These are phyloP conservation scores for Bubo bubo DNA, from an alignment of 2,113 vertebrate genomes.

Conservation along the genomic window DNA sequence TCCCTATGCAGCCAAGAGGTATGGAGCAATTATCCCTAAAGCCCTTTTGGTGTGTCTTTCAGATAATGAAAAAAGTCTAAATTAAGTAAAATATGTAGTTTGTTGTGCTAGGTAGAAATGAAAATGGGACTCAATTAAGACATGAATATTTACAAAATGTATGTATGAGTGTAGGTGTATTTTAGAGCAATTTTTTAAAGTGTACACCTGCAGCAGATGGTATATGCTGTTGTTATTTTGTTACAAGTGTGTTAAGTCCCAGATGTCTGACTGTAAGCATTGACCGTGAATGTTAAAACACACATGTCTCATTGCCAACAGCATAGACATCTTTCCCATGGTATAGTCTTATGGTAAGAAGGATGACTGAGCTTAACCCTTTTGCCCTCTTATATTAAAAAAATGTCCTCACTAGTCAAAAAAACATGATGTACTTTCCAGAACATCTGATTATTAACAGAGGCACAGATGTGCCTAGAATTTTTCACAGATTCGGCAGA, in stretches of 20 bases:
- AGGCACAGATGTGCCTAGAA: background rate
- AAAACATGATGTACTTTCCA: background rate
- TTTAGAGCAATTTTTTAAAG: constrained; percentile 2
- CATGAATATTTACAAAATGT: background rate
- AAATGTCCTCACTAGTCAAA: background rate
- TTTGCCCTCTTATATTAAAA: constrained; percentile 23
- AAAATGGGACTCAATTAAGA: background rate
- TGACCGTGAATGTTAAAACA: constrained; percentile 55
- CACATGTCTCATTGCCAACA: background rate
- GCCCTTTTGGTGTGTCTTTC: background rate
- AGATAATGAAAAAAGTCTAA: background rate
- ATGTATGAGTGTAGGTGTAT: background rate
- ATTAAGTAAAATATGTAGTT: background rate
- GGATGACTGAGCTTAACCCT: constrained; percentile 21
- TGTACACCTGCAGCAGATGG: constrained; percentile 51
- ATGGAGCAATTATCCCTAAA: background rate
- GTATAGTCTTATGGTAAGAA: background rate
- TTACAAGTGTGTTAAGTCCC: constrained; percentile 49
- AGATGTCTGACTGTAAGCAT: constrained; percentile 30
- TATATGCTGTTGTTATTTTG: constrained; percentile 9
- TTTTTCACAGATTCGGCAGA: background rate
- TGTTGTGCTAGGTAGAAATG: background rate
- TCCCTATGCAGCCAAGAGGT: background rate
- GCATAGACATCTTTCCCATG: background rate
- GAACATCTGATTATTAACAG: background rate